Evolutionary conservation across 2,113 vertebrate genomes (phyloP), one percentile per base, ranked within the genome.

Genomic region (Ptilorrhoa leucosticta): DNA sequence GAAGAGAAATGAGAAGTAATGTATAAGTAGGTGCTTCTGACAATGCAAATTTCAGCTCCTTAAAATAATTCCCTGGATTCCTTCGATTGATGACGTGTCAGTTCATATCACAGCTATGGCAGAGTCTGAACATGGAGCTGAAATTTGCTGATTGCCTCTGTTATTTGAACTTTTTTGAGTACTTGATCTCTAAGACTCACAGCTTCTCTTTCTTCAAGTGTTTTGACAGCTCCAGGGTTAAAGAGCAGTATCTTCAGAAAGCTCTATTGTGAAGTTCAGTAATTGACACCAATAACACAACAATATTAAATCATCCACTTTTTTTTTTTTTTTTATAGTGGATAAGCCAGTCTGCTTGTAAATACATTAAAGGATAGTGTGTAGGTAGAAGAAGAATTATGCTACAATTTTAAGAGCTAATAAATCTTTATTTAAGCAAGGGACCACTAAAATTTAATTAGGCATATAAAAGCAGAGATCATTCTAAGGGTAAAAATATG

Each of bases 371-470:
- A 97, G 90, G 89, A 97, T 96, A 97, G 94, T 28, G 17, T 96
- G 95, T 97, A 98, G 97, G 98, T 98, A 97, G 97, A 93, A 97
- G 97, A 98, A 97, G 97, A 98, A 97, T 98, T 98, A 98, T 97
- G 97, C 97, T 97, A 97, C 92, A 90, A 97, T 98, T 97, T 98
- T 98, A 98, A 97, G 97, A 98, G 98, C 97, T 98, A 98, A 98
- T 98, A 98, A 98, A 98, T 98, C 98, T 98, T 98, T 98, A 98
- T 98, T 98, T 98, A 98, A 97, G 96, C 97, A 97, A 90, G 97
- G 97, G 97, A 97, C 96, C 18, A 95, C 97, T 98, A 98, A 98
- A 98, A 98, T 97, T 98, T 98, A 98, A 98, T 98, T 98, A 97
- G 96, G 97, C 96, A 97, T 98, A 97, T 98, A 97, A 98, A 98